phyloP scores from a whole-genome alignment of 1,140 invertebrate genomes.

The Heliothis subflexa region DNA sequence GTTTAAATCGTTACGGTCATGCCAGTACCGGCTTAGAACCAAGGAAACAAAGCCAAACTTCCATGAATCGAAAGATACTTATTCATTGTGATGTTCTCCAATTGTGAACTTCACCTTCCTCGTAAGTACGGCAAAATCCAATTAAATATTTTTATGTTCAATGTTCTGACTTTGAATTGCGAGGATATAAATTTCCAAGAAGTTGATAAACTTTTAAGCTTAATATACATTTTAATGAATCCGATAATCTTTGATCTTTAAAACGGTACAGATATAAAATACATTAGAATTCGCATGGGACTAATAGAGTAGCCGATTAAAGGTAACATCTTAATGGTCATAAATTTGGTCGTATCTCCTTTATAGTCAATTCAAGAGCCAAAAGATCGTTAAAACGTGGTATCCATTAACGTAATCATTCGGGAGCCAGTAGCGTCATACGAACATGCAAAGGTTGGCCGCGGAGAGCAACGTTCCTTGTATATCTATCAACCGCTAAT shows the following conservation, averaged over 20 bases:
- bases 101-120: not conserved
- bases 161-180: not conserved
- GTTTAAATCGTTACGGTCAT: not conserved
- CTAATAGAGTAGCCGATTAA: conserved; percentile 52
- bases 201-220: conserved; percentile 6
- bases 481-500: conserved; percentile 39
- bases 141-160: conserved; percentile 7
- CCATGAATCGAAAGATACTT: not conserved
- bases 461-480: conserved; percentile 35
- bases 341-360: conserved; percentile 79
- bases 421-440: conserved; percentile 75
- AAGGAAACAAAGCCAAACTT: not conserved
- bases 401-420: conserved; percentile 80
- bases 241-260: conserved; percentile 39
- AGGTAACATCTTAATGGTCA: conserved; percentile 69
- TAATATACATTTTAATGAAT: conserved; percentile 19
- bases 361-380: conserved; percentile 77
- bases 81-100: not conserved
- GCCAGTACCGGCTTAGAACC: too few species aligned
- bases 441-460: conserved; percentile 66
- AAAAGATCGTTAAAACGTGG: conserved; percentile 76
- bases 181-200: not conserved
- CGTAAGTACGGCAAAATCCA: not conserved
- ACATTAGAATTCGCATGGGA: conserved; percentile 61
- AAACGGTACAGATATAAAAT: conserved; percentile 29